Conservation (phyloP, 2,888 invertebrate species). For the Caradrina clavipalpis region DNA sequence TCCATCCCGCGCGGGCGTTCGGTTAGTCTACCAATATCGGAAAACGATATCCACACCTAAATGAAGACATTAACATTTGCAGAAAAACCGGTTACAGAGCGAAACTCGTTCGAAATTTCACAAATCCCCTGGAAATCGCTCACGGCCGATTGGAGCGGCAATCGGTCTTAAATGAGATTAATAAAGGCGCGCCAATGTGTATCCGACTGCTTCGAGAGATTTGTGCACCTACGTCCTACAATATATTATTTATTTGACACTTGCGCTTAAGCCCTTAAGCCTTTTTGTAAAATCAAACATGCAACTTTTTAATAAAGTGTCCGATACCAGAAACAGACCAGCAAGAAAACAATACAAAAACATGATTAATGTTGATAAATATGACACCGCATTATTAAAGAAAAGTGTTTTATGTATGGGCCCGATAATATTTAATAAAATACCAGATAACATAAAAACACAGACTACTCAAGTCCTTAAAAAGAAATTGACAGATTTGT, state of each 20-base stretch:
- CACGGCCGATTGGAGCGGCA: conserved; percentile 72
- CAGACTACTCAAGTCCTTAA: too few relatives aligned
- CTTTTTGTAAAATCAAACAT: too few relatives aligned
- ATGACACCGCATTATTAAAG: too few relatives aligned
- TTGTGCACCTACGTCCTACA: conserved; percentile 59
- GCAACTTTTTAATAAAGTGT: too few relatives aligned
- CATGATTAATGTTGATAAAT: too few relatives aligned
- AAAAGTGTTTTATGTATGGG: too few relatives aligned
- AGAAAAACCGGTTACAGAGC: conserved; percentile 62
- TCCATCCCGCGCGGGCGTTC: neutral
- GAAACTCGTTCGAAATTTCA: conserved; percentile 64
- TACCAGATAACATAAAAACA: too few relatives aligned
- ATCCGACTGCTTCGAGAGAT: conserved; percentile 46
- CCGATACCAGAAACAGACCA: too few relatives aligned
- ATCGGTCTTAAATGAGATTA: conserved; percentile 79
- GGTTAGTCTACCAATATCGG: conserved; percentile 58
- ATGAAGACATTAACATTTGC: conserved; percentile 66
- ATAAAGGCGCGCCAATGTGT: conserved; percentile 71
- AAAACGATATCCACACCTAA: conserved; percentile 67
- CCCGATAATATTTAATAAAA: too few relatives aligned
- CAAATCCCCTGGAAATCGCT: conserved; percentile 71
- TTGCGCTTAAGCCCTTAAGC: conserved; percentile 14
- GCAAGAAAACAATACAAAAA: too few relatives aligned
- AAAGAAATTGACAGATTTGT: too few relatives aligned
- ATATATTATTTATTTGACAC: conserved; percentile 44